Evolutionary conservation across 2,888 invertebrate species (phyloP).

Genomic region (Cheilosia grossa): DNA sequence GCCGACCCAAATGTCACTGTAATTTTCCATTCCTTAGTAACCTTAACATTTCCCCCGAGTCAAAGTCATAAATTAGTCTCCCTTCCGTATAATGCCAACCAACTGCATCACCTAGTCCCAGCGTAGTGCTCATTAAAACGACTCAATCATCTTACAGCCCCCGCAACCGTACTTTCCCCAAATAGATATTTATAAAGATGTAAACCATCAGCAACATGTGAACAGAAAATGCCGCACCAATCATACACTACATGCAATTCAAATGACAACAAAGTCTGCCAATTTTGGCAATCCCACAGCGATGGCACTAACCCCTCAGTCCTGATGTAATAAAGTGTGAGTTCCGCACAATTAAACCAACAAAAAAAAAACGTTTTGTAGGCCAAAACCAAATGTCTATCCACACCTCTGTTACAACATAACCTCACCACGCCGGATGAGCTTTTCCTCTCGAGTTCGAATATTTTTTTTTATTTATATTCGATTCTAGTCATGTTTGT

Average conservation of each 20-base stretch:
- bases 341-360: constrained; percentile 48
- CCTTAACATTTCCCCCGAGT: too few species aligned
- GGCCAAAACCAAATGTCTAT: constrained; percentile 34
- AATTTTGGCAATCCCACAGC: constrained; percentile 25
- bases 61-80: too few species aligned
- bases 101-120: too few species aligned
- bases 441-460: not conserved
- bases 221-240: not conserved
- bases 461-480: constrained; percentile 35
- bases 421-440: constrained; percentile 41
- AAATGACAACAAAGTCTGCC: not conserved
- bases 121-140: too few species aligned
- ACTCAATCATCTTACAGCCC: too few species aligned
- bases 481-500: constrained; percentile 4
- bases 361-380: constrained; percentile 4
- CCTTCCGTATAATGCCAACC: too few species aligned
- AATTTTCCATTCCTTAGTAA: too few species aligned
- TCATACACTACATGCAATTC: not conserved
- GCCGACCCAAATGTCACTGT: too few species aligned
- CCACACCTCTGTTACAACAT: constrained; percentile 49
- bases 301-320: constrained; percentile 13
- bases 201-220: not conserved
- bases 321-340: constrained; percentile 43
- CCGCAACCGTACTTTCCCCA: too few species aligned
- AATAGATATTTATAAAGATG: too few species aligned